Evolutionary conservation across 1,140 invertebrate genomes (phyloP).

Genomic region (Drosophila watanabei): DNA sequence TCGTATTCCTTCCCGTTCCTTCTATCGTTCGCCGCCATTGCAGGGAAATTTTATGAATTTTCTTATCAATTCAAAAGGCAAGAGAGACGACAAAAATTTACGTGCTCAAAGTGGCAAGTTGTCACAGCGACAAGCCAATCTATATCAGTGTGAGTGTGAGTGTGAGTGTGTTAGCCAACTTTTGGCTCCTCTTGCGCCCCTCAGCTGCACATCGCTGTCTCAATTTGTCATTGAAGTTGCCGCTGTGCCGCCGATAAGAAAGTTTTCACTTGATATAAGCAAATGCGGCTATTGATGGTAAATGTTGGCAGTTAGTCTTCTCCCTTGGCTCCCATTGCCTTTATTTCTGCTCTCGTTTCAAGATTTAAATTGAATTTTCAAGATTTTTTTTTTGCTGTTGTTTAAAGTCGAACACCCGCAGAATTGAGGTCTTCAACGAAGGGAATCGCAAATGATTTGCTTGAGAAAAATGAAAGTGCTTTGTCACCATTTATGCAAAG

Average conservation of each 20-base stretch:
- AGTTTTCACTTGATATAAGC: conserved; percentile 76
- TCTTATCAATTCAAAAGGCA: conserved; percentile 78
- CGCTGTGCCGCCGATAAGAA: conserved; percentile 75
- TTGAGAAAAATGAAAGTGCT: conserved; percentile 51
- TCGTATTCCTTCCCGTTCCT: conserved; percentile 1
- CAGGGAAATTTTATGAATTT: conserved; percentile 79
- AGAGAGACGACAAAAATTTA: conserved; percentile 76
- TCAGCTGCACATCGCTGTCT: conserved; percentile 52
- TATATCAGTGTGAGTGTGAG: conserved; percentile 18
- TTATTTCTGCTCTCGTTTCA: conserved; percentile 2
- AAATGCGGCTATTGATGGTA: conserved; percentile 74
- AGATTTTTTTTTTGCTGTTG: conserved; percentile 14
- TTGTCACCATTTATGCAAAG: conserved; percentile 44
- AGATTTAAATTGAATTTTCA: conserved; percentile 38
- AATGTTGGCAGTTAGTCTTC: conserved; percentile 60
- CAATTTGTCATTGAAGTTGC: conserved; percentile 83
- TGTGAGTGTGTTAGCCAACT: conserved; percentile 54
- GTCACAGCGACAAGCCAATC: conserved; percentile 61
- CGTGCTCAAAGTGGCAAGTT: conserved; percentile 81
- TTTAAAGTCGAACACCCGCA: conserved; percentile 5
- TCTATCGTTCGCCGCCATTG: conserved; percentile 22
- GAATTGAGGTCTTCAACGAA: conserved; percentile 12
- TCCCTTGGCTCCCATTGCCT: not conserved
- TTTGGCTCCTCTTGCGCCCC: conserved; percentile 38
- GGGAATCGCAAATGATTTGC: conserved; percentile 22